Evolutionary conservation across 2,113 vertebrate genomes (phyloP).

Genomic region (Trichechus manatus): DNA sequence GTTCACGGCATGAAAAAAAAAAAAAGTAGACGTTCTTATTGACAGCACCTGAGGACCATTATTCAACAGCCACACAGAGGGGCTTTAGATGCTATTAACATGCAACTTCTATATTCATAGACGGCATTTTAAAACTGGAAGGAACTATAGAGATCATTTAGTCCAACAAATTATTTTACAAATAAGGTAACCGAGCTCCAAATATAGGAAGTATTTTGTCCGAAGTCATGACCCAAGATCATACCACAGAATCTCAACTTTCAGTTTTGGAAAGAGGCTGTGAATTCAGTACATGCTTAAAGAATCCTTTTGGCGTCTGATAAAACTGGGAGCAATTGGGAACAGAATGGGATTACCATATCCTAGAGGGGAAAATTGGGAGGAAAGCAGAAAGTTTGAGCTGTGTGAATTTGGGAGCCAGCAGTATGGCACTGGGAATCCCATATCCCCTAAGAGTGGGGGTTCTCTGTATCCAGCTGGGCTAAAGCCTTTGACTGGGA

Average conservation of each 20-base stretch:
- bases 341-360: neutral
- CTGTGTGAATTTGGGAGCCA: neutral
- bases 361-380: neutral
- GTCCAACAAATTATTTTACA: constrained; percentile 21
- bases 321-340: neutral
- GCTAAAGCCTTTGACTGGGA: neutral
- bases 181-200: neutral
- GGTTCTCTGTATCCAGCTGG: neutral
- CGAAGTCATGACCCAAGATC: neutral
- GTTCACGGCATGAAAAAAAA: neutral
- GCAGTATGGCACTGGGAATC: neutral
- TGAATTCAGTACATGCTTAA: neutral
- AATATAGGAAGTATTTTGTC: neutral
- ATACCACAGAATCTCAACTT: neutral
- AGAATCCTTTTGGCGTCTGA: neutral
- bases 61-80: neutral
- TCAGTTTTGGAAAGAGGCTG: neutral
- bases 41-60: neutral
- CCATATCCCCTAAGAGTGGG: neutral
- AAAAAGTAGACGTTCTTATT: neutral
- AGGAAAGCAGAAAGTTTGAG: neutral
- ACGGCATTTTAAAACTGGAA: neutral
- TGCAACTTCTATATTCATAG: neutral
- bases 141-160: neutral
- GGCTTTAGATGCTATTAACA: neutral